Base-by-base conservation (phyloP, 1,140 invertebrate species). In the Campoletis sonorensis region DNA sequence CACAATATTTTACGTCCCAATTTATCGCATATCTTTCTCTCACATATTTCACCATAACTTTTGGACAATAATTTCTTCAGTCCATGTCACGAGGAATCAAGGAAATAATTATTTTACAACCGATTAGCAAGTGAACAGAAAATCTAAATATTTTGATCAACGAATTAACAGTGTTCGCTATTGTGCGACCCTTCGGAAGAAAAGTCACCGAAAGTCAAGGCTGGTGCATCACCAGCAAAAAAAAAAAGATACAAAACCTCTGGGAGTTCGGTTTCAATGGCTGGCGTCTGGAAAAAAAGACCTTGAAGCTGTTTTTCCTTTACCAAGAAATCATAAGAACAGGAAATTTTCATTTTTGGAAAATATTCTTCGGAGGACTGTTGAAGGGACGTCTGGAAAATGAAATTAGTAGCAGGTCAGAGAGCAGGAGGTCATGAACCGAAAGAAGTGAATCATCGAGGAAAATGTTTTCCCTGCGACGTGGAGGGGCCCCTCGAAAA, bases 381-480 rank as follows among this genome's bases (percentile, higher is more conserved):
- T 61, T 0, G 10, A 21, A 27, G 45, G 13, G n/a, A n/a, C 5
- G 4, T 15, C 33, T 51, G 21, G 64, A 81, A 79, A 80, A 82
- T 77, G 71, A 81, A 79, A 79, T 82, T 80, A 82, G 71, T 11
- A 1, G 67, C 80, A 80, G 83, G 79, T 82, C 81, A 76, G 4
- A 11, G 26, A 79, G 0, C 80, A 78, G 81, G 83, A 58, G 23
- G 21, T 16, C 18, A 67, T 67, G 33, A 77, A 23, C 13, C 13
- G 61, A 77, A 67, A 8, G n/a, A 54, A 18, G 51, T 61, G 26
- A 67, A 30, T 10, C 26, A 7, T 58, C 10, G 75, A 67, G 16
- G 33, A 77, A 77, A 61, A 23, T 49, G 18, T 72, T 40, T 23
- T 72, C 7, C 40, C n/a, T 7, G 37, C 26, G 1, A 23, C 10